A percentile compares a stretch with the other conserved stretches of the same genome.
phyloP scores from a whole-genome alignment of 2,888 invertebrate species.

The Coelinius sp. region DNA sequence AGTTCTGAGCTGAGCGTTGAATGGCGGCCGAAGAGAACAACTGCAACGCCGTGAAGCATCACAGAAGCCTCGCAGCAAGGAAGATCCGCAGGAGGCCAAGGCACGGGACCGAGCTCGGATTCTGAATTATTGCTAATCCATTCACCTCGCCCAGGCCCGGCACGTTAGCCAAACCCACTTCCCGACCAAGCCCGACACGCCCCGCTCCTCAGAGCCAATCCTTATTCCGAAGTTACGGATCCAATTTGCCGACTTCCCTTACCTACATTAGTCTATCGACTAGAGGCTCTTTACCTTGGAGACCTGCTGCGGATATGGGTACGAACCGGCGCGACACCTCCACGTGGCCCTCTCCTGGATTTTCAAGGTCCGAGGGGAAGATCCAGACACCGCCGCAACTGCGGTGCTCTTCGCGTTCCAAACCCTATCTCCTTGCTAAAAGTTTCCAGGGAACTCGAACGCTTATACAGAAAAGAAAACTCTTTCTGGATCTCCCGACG shows the following conservation, averaged over 20 bases:
- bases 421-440: no score
- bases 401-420: no score
- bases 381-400: slow-evolving; percentile 55
- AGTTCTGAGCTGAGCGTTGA: slow-evolving; percentile 71
- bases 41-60: slow-evolving; percentile 45
- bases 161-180: slow-evolving; percentile 53
- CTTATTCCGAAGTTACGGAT: slow-evolving; percentile 77
- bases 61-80: slow-evolving; percentile 51
- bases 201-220: slow-evolving; percentile 82
- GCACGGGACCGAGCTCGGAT: slow-evolving; percentile 15
- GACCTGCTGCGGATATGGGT: slow-evolving; percentile 84
- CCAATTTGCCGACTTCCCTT: slow-evolving; percentile 80
- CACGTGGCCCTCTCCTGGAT: slow-evolving; percentile 77
- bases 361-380: slow-evolving; percentile 73
- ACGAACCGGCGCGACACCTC: slow-evolving; percentile 73
- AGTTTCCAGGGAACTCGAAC: no score
- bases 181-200: slow-evolving; percentile 74
- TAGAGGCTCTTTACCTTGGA: slow-evolving; percentile 80
- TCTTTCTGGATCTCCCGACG: no score
- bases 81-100: slow-evolving; percentile 12
- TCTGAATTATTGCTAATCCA: slow-evolving; percentile 40
- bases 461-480: no score
- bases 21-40: slow-evolving; percentile 71
- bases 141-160: slow-evolving; percentile 53
- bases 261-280: slow-evolving; percentile 70